phyloP scores from a whole-genome alignment of 2,888 invertebrate species.

The Ornithoptera alexandrae region DNA sequence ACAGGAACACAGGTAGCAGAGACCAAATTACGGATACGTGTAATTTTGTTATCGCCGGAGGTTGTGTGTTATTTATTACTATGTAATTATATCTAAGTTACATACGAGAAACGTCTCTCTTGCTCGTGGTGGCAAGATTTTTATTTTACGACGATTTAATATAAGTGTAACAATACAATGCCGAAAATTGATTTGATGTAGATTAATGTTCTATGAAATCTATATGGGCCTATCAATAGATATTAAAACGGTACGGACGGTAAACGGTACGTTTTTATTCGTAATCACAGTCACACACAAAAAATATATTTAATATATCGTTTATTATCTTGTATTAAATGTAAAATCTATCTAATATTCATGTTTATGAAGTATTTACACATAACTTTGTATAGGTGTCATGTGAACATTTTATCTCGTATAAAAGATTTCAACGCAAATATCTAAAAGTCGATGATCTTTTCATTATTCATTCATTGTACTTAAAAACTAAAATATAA shows the following conservation, averaged over 20 bases:
- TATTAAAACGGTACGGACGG: no score
- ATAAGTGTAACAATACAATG: not conserved
- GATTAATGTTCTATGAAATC: no score
- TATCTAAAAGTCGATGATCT: not conserved
- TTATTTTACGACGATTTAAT: not conserved
- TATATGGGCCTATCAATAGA: no score
- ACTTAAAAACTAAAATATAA: no score
- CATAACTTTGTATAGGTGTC: not conserved
- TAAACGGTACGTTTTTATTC: no score
- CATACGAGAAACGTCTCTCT: constrained; percentile 17
- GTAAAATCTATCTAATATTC: not conserved
- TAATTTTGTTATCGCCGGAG: constrained; percentile 56
- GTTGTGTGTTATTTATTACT: constrained; percentile 42
- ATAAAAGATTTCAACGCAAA: constrained; percentile 25
- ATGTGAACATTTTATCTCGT: not conserved
- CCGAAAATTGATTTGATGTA: no score
- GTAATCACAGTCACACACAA: no score
- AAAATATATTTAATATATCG: no score
- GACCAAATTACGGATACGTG: constrained; percentile 66
- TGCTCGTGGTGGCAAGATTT: not conserved
- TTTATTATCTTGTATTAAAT: not conserved
- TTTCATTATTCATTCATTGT: not conserved
- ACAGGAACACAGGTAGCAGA: constrained; percentile 70
- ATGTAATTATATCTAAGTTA: constrained; percentile 36
- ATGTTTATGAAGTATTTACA: not conserved